These are phyloP conservation scores for Drosophila punjabiensis DNA, from an alignment of 1,140 invertebrate species.

Conservation along the genomic window DNA sequence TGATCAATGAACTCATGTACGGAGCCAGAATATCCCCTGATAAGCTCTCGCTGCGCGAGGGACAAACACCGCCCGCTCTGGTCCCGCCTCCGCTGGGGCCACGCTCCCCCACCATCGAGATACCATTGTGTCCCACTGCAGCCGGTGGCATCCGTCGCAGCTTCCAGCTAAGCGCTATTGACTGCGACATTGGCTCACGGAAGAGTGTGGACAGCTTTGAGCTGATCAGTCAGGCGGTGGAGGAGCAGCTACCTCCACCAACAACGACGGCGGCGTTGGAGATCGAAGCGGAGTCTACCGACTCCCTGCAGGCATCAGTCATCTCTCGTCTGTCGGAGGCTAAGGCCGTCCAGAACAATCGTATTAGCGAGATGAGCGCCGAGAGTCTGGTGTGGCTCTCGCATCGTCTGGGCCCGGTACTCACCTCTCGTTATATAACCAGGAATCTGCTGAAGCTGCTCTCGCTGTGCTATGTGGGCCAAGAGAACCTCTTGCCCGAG, in stretches of 20 bases:
- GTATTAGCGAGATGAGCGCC: slow-evolving; percentile 95
- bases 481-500: slow-evolving; percentile 90
- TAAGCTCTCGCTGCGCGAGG: slow-evolving; percentile 74
- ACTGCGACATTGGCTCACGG: slow-evolving; percentile 88
- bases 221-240: slow-evolving; percentile 68
- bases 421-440: slow-evolving; percentile 95
- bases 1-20: slow-evolving; percentile 77
- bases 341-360: slow-evolving; percentile 85
- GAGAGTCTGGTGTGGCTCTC: slow-evolving; percentile 97
- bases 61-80: slow-evolving; percentile 53
- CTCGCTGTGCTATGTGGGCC: slow-evolving; percentile 95
- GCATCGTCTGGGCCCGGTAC: slow-evolving; percentile 96
- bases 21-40: slow-evolving; percentile 72
- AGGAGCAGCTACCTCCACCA: slow-evolving; percentile 22
- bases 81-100: slow-evolving; percentile 69
- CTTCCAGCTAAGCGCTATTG: slow-evolving; percentile 87
- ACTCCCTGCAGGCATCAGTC: slow-evolving; percentile 78
- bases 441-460: slow-evolving; percentile 97
- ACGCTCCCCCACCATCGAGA: slow-evolving; percentile 88
- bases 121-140: slow-evolving; percentile 82
- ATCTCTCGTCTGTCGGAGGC: slow-evolving; percentile 74
- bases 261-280: slow-evolving; percentile 9
- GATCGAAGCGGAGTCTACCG: slow-evolving; percentile 45
- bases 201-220: slow-evolving; percentile 86
- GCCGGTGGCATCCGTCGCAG: slow-evolving; percentile 76